phyloP scores from a whole-genome alignment of 2,113 vertebrate genomes.

The Ceuthmochares aereus region DNA sequence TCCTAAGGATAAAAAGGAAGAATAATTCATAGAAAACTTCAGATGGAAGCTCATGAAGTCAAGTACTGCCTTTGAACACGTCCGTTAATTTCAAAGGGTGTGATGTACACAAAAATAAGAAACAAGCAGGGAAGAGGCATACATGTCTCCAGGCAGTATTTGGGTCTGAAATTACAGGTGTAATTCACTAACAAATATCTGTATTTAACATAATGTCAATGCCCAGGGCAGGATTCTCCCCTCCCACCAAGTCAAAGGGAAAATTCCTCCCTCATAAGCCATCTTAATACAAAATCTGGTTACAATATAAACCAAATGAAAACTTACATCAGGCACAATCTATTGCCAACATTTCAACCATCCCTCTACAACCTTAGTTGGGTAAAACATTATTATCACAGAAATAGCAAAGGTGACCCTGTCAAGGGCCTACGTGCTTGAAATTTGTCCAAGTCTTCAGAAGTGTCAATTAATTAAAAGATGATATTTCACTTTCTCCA shows the following conservation, averaged over 20 bases:
- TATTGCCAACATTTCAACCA: not conserved
- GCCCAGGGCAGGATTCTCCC: not conserved
- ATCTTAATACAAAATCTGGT: not conserved
- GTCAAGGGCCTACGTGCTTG: not conserved
- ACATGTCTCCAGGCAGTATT: not conserved
- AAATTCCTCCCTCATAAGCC: not conserved
- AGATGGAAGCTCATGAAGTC: not conserved
- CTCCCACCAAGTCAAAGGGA: not conserved
- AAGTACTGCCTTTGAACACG: not conserved
- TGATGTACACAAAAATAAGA: not conserved
- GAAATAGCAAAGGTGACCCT: not conserved
- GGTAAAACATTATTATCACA: not conserved
- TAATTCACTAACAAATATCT: not conserved
- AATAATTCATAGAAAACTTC: not conserved
- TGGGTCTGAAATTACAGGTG: constrained; percentile 19
- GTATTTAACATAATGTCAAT: not conserved
- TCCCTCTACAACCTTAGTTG: not conserved
- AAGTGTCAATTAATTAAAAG: not conserved
- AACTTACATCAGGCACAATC: not conserved
- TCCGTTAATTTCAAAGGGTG: constrained; percentile 36
- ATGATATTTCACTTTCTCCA: not conserved
- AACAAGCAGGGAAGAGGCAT: not conserved
- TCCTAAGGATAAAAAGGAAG: constrained; percentile 77
- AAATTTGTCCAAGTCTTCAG: not conserved
- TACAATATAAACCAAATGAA: not conserved